Evolutionary conservation across 2,797 vertebrate genomes (phyloP), one percentile per base, ranked within the genome.

Genomic region (Sibirionetta formosa): DNA sequence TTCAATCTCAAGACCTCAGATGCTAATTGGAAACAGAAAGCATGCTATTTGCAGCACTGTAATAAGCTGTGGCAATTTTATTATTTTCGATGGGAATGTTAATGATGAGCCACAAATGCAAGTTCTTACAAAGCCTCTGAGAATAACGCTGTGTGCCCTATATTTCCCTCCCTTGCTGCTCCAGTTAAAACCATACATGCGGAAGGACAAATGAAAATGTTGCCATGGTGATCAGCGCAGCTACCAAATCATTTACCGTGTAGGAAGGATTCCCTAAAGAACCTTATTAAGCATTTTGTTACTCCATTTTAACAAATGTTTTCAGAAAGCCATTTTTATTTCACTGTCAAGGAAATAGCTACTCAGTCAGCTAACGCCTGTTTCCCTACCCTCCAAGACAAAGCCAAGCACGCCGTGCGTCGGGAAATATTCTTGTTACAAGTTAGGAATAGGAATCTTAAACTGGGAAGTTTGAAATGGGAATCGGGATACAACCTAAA

Each of bases 221-320:
- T 97, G 89, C 93, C 86, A 94, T 97, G 88, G 95, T 88, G 88
- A 96, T 82, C 42, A 48, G 82, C 80, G 72, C 82, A 64, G 75
- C 75, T 92, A 91, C 86, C 82, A 93, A 93, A 95, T 82, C 84
- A 77, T 9, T 79, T 72, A 83, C 53, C 33, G 93, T 69, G 92
- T 92, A 93, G 84, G 93, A 96, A 97, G 93, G 91, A 84, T 94
- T 97, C 93, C 95, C 96, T 72, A 46, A 95, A 96, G 93, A 88
- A 92, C 77, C 88, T 95, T 88, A 93, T 66, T 90, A 94, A 82
- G 82, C 93, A 54, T 88, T 93, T 90, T 94, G 88, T 79, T 94
- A 64, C 73, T 95, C 38, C 54, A 60, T 91, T 92, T 36, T 5
- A 88, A 93, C 56, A 82, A 87, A 65, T 90, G 91, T 94, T 96